phyloP scores from a whole-genome alignment of 2,797 vertebrate genomes.

The Coracias cyanogaster region DNA sequence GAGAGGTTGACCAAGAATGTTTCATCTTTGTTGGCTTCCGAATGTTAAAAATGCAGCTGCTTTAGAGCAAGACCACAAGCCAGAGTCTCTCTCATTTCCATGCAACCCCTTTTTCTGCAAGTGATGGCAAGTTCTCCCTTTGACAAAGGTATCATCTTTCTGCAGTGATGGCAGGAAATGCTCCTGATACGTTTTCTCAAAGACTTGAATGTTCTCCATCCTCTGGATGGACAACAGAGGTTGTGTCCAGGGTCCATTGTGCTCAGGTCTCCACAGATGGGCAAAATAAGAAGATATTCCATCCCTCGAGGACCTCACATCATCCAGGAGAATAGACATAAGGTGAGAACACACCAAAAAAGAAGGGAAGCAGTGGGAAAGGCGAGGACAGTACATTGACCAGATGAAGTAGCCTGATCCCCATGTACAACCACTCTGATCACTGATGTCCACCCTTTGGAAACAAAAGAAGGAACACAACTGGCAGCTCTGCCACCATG shows the following conservation, averaged over 20 bases:
- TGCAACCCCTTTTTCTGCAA: not conserved
- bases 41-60: slow-evolving; percentile 44
- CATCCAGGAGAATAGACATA: not conserved
- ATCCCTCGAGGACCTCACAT: not conserved
- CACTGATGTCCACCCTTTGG: not conserved
- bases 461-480: not conserved
- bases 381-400: not conserved
- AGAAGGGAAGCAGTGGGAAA: not conserved
- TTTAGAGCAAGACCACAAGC: slow-evolving; percentile 35
- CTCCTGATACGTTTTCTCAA: not conserved
- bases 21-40: slow-evolving; percentile 66
- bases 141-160: not conserved
- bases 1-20: slow-evolving; percentile 55
- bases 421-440: not conserved
- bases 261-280: not conserved
- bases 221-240: not conserved
- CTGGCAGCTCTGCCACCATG: not conserved
- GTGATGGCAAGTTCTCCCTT: not conserved
- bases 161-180: not conserved
- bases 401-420: not conserved
- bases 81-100: not conserved
- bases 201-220: not conserved
- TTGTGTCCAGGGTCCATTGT: not conserved
- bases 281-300: not conserved
- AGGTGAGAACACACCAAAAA: not conserved